A percentile compares a stretch with the other conserved stretches of the same genome.
phyloP scores from a whole-genome alignment of 2,888 invertebrate species.

The Galeopsomyia nigrocyanea region DNA sequence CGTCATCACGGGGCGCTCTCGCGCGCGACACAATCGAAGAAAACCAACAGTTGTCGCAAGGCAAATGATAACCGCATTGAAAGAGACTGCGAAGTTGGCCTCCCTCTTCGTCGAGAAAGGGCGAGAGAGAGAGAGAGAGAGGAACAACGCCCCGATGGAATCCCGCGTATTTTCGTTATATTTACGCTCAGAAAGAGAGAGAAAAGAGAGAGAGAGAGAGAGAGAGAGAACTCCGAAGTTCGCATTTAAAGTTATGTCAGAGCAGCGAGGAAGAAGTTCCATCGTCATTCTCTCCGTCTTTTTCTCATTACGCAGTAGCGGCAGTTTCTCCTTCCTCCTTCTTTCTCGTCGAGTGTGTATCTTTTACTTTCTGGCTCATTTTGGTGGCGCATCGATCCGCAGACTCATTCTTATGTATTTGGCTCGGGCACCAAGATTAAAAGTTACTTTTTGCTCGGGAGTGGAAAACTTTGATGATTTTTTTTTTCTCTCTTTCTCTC shows the following conservation, averaged over 20 bases:
- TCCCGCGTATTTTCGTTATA: conserved; percentile 30
- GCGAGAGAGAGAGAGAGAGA: background rate
- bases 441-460: conserved; percentile 33
- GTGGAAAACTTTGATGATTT: conserved; percentile 36
- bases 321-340: conserved; percentile 7
- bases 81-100: conserved; percentile 16
- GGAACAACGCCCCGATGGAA: background rate
- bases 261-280: conserved; percentile 28
- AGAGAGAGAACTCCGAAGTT: conserved; percentile 8
- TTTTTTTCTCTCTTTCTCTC: background rate
- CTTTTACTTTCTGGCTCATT: conserved; percentile 41
- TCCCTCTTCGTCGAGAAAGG: background rate
- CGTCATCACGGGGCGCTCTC: too few relatives aligned
- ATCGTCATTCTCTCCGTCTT: conserved; percentile 40
- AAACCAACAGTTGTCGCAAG: conserved; percentile 22
- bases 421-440: conserved; percentile 34
- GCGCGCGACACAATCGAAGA: conserved; percentile 13
- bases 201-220: too few relatives aligned
- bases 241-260: conserved; percentile 38
- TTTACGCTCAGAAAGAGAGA: conserved; percentile 22
- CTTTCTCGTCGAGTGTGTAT: conserved; percentile 30
- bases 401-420: conserved; percentile 21
- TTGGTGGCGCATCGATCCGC: conserved; percentile 39
- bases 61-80: conserved; percentile 26
- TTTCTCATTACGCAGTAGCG: conserved; percentile 18